Percentiles rank a stretch among this genome's conserved stretches.
phyloP scores from a whole-genome alignment of 2,113 vertebrate species.

The Ictidomys tridecemlineatus region DNA sequence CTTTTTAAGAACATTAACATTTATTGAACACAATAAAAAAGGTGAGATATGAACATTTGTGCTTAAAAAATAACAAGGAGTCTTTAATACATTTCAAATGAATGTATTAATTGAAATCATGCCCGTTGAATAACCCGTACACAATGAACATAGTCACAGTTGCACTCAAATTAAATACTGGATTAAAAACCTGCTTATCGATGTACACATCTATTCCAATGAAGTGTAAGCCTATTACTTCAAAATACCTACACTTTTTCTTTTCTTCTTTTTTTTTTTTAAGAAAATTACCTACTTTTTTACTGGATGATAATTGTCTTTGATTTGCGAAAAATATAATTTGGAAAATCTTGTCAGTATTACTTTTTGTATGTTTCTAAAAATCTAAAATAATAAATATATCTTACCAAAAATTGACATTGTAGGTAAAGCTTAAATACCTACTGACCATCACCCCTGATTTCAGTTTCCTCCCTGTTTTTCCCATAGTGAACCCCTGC shows the following conservation, averaged over 20 bases:
- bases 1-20: slow-evolving; percentile 88
- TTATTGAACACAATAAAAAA: slow-evolving; percentile 99
- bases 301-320: not conserved
- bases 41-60: slow-evolving; percentile 95
- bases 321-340: not conserved
- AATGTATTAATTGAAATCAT: slow-evolving; percentile 59
- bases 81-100: slow-evolving; percentile 89
- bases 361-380: not conserved
- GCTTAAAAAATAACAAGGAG: slow-evolving; percentile 94
- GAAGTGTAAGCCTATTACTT: slow-evolving; percentile 88
- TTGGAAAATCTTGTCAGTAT: not conserved
- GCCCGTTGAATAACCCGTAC: slow-evolving; percentile 93
- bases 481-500: not conserved
- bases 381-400: not conserved
- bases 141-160: slow-evolving; percentile 98
- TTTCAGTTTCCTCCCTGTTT: not conserved
- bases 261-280: slow-evolving; percentile 64
- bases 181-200: slow-evolving; percentile 94
- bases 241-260: slow-evolving; percentile 89
- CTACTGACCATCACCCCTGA: not conserved
- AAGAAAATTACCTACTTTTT: not conserved
- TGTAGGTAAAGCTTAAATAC: not conserved
- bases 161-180: slow-evolving; percentile 93
- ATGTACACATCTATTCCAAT: slow-evolving; percentile 90
- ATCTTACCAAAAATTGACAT: not conserved